Base-by-base conservation (phyloP, 2,888 invertebrate genomes). In the Epistrophe eligans region DNA sequence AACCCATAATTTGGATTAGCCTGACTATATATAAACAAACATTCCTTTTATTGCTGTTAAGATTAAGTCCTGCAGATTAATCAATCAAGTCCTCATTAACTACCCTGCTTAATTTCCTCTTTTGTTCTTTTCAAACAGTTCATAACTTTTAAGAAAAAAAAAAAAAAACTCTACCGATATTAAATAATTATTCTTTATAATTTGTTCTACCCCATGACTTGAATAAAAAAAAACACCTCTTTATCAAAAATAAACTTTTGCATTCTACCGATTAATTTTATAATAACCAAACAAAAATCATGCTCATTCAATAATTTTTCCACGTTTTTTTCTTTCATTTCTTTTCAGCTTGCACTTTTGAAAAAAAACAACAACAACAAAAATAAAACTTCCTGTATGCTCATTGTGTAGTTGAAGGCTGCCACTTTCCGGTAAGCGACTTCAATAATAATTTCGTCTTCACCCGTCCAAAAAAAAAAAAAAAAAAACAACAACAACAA, bases 291-390 rank as follows among this genome's bases (percentile, higher is more conserved):
- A 60, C 38, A 57, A 57, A 10, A 70, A 24, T 70, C 10, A 38
- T 70, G 43, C 60, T 19, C 15, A 35, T 77, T 77, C 24, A 66
- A 57, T 77, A 71, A 71, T 70, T 62, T 58, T 28, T 50, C 43
- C 57, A 79, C 58, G 28, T 66, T 77, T 58, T 73, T 60, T 28
- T 28, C n/a, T 81, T 81, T 66, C n/a, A 24, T 79, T 77, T 74
- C 71, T 58, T 84, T 84, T 66, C 82, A 82, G 82, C 52, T 15
- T 74, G 81, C 77, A 79, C 2, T 11, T 64, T 57, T 24, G 13
- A 45, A 13, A n/a, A 28, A 28, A 40, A 2, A 15, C 43, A 64
- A 64, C 38, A 55, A 55, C 3, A 55, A 60, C 24, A 40, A 38
- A 43, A 62, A 43, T 43, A 43, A 62, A 38, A 48, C 50, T 43